Evolutionary conservation across 2,797 vertebrate species (phyloP).

Genomic region (Sebastes miniatus): DNA sequence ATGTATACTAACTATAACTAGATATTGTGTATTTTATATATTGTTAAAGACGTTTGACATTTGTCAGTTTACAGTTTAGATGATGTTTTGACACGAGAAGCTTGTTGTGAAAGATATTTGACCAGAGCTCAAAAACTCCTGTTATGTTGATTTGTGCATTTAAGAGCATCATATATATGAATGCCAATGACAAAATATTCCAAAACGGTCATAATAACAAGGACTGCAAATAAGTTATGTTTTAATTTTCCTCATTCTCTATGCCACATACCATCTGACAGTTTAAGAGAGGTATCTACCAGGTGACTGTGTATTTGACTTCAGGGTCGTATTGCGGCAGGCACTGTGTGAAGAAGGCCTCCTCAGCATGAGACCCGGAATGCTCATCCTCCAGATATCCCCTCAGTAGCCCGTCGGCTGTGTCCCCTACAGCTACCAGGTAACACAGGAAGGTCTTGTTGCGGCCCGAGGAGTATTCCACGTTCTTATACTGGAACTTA

Average conservation of each 20-base stretch:
- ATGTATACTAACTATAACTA: not conserved
- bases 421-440: slow-evolving; percentile 82
- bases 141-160: not conserved
- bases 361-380: slow-evolving; percentile 84
- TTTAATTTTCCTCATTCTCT: not conserved
- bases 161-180: not conserved
- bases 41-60: not conserved
- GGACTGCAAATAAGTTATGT: not conserved
- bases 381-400: slow-evolving; percentile 95
- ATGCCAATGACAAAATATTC: not conserved
- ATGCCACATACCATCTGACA: not conserved
- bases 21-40: not conserved
- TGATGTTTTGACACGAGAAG: not conserved
- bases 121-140: not conserved
- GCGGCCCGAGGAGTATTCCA: slow-evolving; percentile 94
- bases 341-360: slow-evolving; percentile 89
- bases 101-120: not conserved
- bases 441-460: slow-evolving; percentile 97
- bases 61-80: not conserved
- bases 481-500: slow-evolving; percentile 97
- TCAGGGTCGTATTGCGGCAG: slow-evolving; percentile 80
- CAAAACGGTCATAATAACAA: not conserved
- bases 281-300: slow-evolving; percentile 63
- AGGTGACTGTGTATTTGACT: slow-evolving; percentile 85
- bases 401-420: slow-evolving; percentile 66